Base-by-base conservation (phyloP, 2,888 invertebrate species). In the Sericinus montela region DNA sequence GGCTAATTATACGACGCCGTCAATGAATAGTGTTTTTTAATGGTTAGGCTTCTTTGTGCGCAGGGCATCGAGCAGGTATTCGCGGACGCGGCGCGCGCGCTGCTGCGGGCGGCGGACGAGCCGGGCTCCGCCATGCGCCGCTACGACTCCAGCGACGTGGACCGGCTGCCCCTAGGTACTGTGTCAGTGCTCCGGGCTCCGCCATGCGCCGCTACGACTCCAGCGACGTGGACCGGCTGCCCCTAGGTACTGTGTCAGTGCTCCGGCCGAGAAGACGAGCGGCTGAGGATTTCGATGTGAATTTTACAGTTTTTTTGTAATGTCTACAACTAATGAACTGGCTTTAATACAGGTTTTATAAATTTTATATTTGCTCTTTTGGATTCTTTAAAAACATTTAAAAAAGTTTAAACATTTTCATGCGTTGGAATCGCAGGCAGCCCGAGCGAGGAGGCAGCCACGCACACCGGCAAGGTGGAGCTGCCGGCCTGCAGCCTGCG, bases 31-130 rank as follows among this genome's bases (percentile, higher is more conserved):
- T n/a, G n/a, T n/a, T n/a, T n/a, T n/a, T n/a, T n/a, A n/a, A n/a
- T n/a, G n/a, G n/a, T n/a, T n/a, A n/a, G n/a, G n/a, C n/a, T 5
- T 16, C 5, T 10, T n/a, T 30, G 25, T 40, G 9, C 23, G 16
- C 79, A 91, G 90, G 94, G 95, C 0, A 91, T 95, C 42, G 94
- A 94, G 62, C 91, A 93, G 56, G 92, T 95, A 25, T 95, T 96
- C 68, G 74, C 92, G 29, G 90, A 89, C 46, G 91, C 93, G 0
- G 94, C 94, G 0, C 72, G 89, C 16, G 91, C 92, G 0, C 76
- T 95, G 9, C 81, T 93, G 7, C 87, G 89, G 50, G 67, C 93
- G 43, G 89, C 91, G 0, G 73, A 75, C 11, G 82, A 89, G 80
- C 43, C 79, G 85, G 44, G 82, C 82, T 9, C 87, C 89, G 1